These are phyloP conservation scores for Rhopilema esculentum DNA, from an alignment of 30 jellyfish, hydroid and myxozoan species.

Conservation along the genomic window DNA sequence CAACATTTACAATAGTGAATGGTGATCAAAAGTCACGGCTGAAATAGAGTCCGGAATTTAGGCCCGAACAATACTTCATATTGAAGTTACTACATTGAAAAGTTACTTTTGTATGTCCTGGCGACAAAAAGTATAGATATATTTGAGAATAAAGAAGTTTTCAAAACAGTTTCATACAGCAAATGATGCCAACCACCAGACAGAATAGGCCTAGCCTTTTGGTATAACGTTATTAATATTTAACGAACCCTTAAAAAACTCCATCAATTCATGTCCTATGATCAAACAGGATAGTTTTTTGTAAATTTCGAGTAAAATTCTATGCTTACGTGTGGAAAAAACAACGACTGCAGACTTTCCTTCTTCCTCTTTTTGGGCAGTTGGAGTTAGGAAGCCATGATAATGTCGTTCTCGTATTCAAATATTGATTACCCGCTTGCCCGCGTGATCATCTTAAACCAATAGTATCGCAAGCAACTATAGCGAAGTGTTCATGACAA, in stretches of 20 bases:
- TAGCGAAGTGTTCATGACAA: slow-evolving; percentile 15
- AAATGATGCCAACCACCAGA: background rate
- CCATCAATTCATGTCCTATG: background rate
- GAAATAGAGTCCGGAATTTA: too few species aligned
- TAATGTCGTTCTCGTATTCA: slow-evolving; percentile 22
- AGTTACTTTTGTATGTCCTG: too few species aligned
- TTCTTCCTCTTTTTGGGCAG: background rate
- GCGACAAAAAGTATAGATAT: too few species aligned
- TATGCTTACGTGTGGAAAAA: background rate
- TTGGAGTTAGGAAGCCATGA: slow-evolving; percentile 7
- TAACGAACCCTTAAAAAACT: background rate
- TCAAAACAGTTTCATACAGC: background rate
- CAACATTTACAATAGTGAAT: too few species aligned
- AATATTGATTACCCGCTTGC: background rate
- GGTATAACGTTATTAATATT: too few species aligned
- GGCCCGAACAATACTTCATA: too few species aligned
- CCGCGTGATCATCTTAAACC: slow-evolving; percentile 19
- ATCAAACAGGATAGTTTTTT: background rate
- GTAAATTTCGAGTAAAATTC: background rate
- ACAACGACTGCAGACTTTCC: background rate
- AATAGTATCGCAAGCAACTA: background rate
- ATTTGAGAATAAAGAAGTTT: too few species aligned
- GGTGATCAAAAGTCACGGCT: too few species aligned
- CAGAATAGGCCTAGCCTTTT: background rate
- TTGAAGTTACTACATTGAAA: too few species aligned